phyloP scores from a whole-genome alignment of 2,113 vertebrate genomes.

The Dromiciops gliroides region DNA sequence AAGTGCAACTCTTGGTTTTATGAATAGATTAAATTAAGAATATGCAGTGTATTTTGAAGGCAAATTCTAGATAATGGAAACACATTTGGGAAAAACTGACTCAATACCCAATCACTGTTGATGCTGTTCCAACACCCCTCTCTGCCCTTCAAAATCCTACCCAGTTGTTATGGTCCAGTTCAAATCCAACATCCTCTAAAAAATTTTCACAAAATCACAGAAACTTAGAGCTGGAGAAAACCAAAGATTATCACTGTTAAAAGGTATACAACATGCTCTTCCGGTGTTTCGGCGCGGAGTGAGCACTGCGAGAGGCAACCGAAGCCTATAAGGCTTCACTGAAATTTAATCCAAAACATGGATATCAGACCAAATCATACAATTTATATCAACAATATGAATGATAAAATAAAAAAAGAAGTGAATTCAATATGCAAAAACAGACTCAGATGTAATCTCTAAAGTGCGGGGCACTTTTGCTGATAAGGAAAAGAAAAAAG shows the following conservation, averaged over 20 bases:
- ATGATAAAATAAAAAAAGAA: conserved; percentile 97
- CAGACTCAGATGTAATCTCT: conserved; percentile 94
- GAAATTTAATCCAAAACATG: conserved; percentile 80
- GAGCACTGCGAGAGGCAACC: fast-evolving
- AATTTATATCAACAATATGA: conserved; percentile 98
- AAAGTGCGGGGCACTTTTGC: conserved; percentile 96
- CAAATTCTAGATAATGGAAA: neutral
- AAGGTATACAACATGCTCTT: neutral
- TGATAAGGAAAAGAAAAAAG: conserved; percentile 98
- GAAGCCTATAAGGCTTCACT: neutral
- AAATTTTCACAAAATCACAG: conserved; percentile 14
- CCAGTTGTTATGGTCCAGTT: conserved; percentile 12
- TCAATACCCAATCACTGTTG: conserved; percentile 27
- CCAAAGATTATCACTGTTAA: neutral
- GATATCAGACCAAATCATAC: conserved; percentile 98
- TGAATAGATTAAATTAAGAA: conserved; percentile 30
- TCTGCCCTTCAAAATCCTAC: conserved; percentile 14
- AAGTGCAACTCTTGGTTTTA: conserved; percentile 53
- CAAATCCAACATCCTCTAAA: neutral
- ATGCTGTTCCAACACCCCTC: neutral
- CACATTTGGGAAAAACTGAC: conserved; percentile 14
- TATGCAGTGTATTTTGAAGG: neutral
- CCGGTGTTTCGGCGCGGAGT: neutral
- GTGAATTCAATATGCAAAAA: conserved; percentile 99
- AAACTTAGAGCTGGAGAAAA: neutral